These are phyloP conservation scores for Agrenia bidenticulata DNA, from an alignment of 2,888 invertebrate species.

Conservation along the genomic window DNA sequence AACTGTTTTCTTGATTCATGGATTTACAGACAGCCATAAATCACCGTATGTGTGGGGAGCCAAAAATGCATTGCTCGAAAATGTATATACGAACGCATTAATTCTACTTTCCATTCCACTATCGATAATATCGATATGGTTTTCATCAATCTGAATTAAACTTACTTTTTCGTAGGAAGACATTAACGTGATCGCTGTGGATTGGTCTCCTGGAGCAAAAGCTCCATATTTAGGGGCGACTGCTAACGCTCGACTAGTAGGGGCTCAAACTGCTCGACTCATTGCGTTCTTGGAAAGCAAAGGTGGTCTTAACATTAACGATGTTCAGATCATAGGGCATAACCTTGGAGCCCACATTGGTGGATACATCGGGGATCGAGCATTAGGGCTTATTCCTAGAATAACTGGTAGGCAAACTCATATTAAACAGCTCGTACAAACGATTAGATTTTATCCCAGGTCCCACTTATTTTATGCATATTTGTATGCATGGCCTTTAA, in stretches of 20 bases:
- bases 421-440: too few relatives aligned
- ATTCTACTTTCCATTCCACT: too few relatives aligned
- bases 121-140: not conserved
- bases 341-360: constrained; percentile 53
- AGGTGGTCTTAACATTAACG: constrained; percentile 38
- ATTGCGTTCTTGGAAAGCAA: constrained; percentile 45
- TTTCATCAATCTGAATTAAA: too few relatives aligned
- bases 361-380: constrained; percentile 50
- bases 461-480: not conserved
- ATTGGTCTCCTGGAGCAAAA: constrained; percentile 67
- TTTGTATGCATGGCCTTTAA: not conserved
- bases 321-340: constrained; percentile 52
- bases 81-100: constrained; percentile 57
- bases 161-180: constrained; percentile 62
- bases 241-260: constrained; percentile 63
- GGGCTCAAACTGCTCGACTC: constrained; percentile 59
- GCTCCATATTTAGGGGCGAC: constrained; percentile 64
- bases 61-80: constrained; percentile 62
- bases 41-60: constrained; percentile 64
- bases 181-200: constrained; percentile 65
- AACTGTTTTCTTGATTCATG: constrained; percentile 66
- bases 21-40: constrained; percentile 65
- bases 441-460: not conserved
- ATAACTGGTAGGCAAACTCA: constrained; percentile 49
- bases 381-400: constrained; percentile 48